phyloP scores from a whole-genome alignment of 2,113 vertebrate species.

The Cyphomyrus plagiostoma region DNA sequence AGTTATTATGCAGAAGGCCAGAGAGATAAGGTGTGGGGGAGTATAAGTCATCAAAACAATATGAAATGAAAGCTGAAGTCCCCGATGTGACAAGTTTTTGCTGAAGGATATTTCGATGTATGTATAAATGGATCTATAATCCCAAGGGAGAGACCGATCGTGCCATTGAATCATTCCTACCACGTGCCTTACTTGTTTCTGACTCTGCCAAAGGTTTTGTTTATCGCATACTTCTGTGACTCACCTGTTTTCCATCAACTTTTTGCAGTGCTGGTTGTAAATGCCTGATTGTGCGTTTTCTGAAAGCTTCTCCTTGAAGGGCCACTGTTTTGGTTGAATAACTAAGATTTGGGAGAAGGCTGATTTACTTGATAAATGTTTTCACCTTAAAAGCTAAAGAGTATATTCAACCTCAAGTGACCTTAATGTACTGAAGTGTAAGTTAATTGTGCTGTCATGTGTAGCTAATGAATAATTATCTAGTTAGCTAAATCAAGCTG shows the following conservation, averaged over 20 bases:
- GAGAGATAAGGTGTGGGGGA: not conserved
- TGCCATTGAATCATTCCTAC: not conserved
- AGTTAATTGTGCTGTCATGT: conserved; percentile 38
- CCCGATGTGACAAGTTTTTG: not conserved
- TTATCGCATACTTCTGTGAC: not conserved
- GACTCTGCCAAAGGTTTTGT: not conserved
- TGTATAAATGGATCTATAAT: not conserved
- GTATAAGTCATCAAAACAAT: not conserved
- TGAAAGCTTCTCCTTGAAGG: not conserved
- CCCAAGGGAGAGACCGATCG: not conserved
- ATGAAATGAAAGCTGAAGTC: not conserved
- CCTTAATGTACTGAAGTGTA: conserved; percentile 48
- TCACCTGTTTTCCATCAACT: not conserved
- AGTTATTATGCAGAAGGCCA: not conserved
- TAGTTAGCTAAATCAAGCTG: not conserved
- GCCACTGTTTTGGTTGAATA: not conserved
- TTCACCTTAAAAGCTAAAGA: conserved; percentile 27
- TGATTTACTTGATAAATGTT: not conserved
- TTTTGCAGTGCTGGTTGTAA: not conserved
- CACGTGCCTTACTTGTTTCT: not conserved
- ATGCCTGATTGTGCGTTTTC: not conserved
- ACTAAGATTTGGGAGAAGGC: not conserved
- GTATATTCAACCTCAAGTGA: conserved; percentile 55
- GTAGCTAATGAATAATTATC: not conserved
- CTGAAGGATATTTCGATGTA: not conserved